phyloP scores from a whole-genome alignment of 2,888 invertebrate genomes.

The Scaptomyza tumidula region DNA sequence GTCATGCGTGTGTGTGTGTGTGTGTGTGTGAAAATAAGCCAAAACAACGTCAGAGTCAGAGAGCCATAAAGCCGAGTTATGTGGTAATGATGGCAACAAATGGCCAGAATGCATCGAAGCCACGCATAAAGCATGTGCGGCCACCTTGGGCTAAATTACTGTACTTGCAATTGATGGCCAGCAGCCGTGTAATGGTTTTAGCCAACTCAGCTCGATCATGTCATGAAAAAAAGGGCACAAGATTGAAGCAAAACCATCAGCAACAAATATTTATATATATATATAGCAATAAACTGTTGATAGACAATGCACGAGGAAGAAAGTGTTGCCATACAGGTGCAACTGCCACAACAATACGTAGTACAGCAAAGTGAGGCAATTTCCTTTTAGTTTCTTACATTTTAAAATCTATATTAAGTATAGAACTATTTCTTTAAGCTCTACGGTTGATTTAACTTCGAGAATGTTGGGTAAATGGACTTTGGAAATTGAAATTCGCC shows the following conservation, averaged over 20 bases:
- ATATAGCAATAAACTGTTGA: conserved; percentile 30
- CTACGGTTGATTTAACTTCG: no score
- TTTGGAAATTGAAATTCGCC: conserved; percentile 64
- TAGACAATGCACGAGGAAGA: conserved; percentile 15
- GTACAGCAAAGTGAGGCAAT: no score
- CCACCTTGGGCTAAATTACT: conserved; percentile 67
- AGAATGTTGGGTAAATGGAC: conserved; percentile 21
- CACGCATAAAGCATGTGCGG: conserved; percentile 51
- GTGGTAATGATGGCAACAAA: conserved; percentile 75
- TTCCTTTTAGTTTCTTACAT: no score
- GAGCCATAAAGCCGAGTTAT: conserved; percentile 71
- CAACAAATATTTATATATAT: no score
- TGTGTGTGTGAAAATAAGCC: neutral
- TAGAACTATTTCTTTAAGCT: no score
- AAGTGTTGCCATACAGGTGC: conserved; percentile 40
- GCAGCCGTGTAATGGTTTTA: conserved; percentile 51
- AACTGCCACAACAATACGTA: neutral
- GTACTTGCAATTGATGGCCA: conserved; percentile 69
- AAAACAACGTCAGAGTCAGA: conserved; percentile 2
- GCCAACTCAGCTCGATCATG: neutral
- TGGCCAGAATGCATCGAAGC: conserved; percentile 48
- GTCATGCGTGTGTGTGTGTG: conserved; percentile 14
- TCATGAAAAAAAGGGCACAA: conserved; percentile 19
- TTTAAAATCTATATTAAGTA: neutral
- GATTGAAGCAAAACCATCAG: neutral